phyloP scores from a whole-genome alignment of 2,888 invertebrate genomes.

The Lysandra bellargus region DNA sequence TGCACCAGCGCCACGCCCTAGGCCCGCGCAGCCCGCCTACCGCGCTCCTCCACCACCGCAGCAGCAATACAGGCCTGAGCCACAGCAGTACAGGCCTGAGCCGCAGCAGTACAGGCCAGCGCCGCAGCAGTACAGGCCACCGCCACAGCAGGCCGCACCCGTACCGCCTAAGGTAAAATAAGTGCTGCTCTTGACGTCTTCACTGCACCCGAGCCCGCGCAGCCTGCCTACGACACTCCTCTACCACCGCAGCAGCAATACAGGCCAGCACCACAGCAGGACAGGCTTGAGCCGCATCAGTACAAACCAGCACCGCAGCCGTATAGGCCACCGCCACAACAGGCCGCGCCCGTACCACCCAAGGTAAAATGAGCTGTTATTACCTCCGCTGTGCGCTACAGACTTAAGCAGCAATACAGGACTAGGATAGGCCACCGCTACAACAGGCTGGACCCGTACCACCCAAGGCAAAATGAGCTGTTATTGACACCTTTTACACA shows the following conservation, averaged over 20 bases:
- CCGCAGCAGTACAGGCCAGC: constrained; percentile 46
- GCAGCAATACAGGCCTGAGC: constrained; percentile 40
- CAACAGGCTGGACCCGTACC: constrained; percentile 58
- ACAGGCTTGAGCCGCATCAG: constrained; percentile 48
- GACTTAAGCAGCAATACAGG: constrained; percentile 44
- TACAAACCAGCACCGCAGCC: constrained; percentile 43
- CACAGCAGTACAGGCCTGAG: constrained; percentile 48
- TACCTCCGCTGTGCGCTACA: too few species aligned
- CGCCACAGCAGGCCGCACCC: constrained; percentile 52
- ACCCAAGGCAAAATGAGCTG: constrained; percentile 54
- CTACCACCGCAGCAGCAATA: constrained; percentile 46
- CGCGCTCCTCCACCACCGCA: constrained; percentile 46
- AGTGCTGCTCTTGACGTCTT: too few species aligned
- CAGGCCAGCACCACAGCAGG: constrained; percentile 49
- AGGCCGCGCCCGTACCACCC: constrained; percentile 59
- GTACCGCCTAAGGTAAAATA: constrained; percentile 60
- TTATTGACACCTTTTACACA: constrained; percentile 23
- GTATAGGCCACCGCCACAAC: constrained; percentile 44
- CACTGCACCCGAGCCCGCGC: constrained; percentile 45
- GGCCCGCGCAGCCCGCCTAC: constrained; percentile 30
- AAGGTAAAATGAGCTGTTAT: constrained; percentile 49
- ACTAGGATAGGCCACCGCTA: constrained; percentile 45
- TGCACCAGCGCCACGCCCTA: constrained; percentile 50
- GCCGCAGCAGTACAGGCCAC: constrained; percentile 46
- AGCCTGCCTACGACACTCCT: constrained; percentile 39